Conservation (phyloP, 1,140 invertebrate species). For the Chironomus tepperi region DNA sequence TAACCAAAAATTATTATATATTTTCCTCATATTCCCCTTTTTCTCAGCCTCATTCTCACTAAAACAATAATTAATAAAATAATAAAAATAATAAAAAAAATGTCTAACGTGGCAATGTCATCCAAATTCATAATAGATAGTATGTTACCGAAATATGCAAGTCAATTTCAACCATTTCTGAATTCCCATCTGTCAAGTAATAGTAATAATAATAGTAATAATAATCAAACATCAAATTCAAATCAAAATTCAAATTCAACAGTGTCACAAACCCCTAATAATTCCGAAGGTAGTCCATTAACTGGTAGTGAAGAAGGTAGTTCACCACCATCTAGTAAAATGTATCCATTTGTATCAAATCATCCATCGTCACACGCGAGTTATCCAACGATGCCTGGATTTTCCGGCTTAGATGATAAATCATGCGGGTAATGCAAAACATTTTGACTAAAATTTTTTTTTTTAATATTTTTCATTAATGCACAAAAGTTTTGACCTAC, state of each 20-base stretch:
- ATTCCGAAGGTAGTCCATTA: conserved; percentile 27
- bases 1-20: conserved; percentile 4
- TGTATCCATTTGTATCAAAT: conserved; percentile 59
- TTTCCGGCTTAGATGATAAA: conserved; percentile 39
- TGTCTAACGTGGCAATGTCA: conserved; percentile 59
- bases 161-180: conserved; percentile 59
- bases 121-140: conserved; percentile 95
- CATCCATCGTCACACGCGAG: conserved; percentile 46
- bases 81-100: background rate
- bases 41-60: background rate
- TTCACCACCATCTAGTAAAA: conserved; percentile 47
- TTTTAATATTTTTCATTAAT: background rate
- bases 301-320: conserved; percentile 25
- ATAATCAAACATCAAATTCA: conserved; percentile 18
- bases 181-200: conserved; percentile 34
- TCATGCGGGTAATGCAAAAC: conserved; percentile 35
- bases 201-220: background rate
- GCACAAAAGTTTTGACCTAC: too few relatives aligned
- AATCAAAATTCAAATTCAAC: background rate
- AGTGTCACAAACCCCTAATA: conserved; percentile 22
- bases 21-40: background rate
- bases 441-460: conserved; percentile 17
- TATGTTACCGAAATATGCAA: conserved; percentile 89
- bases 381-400: conserved; percentile 41
- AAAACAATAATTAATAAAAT: background rate